Evolutionary conservation across 2,888 invertebrate species (phyloP).

Genomic region (Nomada lathburiana): DNA sequence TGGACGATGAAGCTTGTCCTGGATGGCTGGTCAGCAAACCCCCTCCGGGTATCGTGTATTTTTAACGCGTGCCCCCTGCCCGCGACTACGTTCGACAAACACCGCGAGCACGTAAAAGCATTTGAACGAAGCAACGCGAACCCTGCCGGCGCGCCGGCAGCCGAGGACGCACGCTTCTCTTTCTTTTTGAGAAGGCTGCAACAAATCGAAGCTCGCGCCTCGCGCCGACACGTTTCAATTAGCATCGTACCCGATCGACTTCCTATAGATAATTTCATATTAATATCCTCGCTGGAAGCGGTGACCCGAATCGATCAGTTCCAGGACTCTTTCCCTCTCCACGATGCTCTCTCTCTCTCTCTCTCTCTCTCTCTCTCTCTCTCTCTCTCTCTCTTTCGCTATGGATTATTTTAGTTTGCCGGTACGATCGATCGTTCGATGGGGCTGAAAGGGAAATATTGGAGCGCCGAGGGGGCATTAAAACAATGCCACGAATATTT

Average conservation of each 20-base stretch:
- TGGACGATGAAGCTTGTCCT: constrained; percentile 1
- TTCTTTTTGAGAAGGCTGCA: constrained; percentile 24
- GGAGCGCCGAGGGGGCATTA: neutral
- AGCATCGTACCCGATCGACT: constrained; percentile 63
- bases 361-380: too few species aligned
- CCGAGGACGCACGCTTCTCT: neutral
- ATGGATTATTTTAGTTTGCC: constrained; percentile 49
- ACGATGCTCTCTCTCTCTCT: neutral
- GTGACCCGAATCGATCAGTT: constrained; percentile 67
- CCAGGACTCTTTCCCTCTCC: constrained; percentile 59
- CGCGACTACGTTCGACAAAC: constrained; percentile 16
- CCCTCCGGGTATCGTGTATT: constrained; percentile 27
- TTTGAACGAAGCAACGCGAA: too few species aligned
- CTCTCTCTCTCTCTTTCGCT: neutral
- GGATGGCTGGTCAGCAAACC: neutral
- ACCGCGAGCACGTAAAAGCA: neutral
- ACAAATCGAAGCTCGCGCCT: constrained; percentile 47
- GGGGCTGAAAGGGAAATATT: neutral
- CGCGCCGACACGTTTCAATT: constrained; percentile 59
- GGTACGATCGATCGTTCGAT: constrained; percentile 2
- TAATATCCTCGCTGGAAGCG: constrained; percentile 67
- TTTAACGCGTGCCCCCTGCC: constrained; percentile 18
- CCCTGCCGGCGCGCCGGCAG: too few species aligned
- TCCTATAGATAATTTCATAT: constrained; percentile 71
- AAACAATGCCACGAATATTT: neutral